Base-by-base conservation (phyloP, 1,140 invertebrate species). In the Drosophila eugracilis region DNA sequence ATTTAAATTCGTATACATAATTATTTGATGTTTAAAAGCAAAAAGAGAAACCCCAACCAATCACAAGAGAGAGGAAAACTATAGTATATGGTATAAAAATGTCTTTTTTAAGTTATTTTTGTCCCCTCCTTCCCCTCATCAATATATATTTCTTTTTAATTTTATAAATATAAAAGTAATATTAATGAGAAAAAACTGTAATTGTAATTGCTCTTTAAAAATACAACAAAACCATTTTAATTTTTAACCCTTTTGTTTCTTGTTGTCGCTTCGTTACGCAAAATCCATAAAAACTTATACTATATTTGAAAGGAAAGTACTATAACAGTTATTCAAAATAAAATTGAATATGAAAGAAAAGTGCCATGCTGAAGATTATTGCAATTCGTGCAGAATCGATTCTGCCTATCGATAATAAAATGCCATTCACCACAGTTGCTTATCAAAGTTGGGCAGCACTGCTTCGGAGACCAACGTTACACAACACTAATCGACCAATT, bases 141-240 rank as follows among this genome's bases (percentile, higher is more conserved):
- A 88, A 86, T 88, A 88, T 86, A 81, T 81, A 75, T 70, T 88
- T 77, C 83, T 85, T 86, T 89, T 86, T 88, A 89, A 86, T 83
- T 83, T 89, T 86, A 83, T 89, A 86, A 89, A 86, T 78, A 83
- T 88, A 84, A 86, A 89, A 71, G 70, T 88, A 86, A 86, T 85
- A 85, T 80, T 85, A 86, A 86, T 84, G 84, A 89, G 62, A 89
- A 88, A 84, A 88, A 78, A 88, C 76, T 85, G 80, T 85, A 85
- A 85, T 85, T 85, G 80, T 85, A 85, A 79, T 85, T 79, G 80
- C 71, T 79, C 80, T 85, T 84, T 78, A 88, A 83, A 78, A 70
- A 84, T 73, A 77, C 70, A 89, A 72, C 50, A 88, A 78, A 45
- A 86, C 21, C 62, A 74, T 77, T 86, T 84, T 71, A 65, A 86